Evolutionary conservation across 2,888 invertebrate species (phyloP).

Genomic region (Eulithis testata): DNA sequence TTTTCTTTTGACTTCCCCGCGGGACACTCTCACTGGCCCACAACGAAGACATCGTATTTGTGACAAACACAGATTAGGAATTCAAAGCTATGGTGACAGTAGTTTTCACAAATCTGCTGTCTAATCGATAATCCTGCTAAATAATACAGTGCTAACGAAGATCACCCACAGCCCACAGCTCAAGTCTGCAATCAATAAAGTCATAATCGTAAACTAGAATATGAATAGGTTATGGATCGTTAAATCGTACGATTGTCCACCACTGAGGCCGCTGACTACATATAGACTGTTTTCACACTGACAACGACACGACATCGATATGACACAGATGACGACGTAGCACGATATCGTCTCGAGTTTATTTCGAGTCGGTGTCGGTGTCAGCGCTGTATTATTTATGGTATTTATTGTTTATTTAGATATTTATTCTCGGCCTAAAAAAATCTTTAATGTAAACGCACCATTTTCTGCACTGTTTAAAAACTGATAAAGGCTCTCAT

Average conservation of each 20-base stretch:
- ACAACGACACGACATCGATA: too few species aligned
- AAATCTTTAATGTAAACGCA: neutral
- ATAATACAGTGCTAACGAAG: slow-evolving; percentile 1
- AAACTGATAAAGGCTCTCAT: neutral
- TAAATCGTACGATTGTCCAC: slow-evolving; percentile 47
- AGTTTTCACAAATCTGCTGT: slow-evolving; percentile 13
- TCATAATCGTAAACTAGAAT: slow-evolving; percentile 42
- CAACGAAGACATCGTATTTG: too few species aligned
- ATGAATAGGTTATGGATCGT: slow-evolving; percentile 51
- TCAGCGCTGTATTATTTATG: slow-evolving; percentile 49
- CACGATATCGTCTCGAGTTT: too few species aligned
- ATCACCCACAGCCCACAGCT: slow-evolving; percentile 38
- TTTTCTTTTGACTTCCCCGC: too few species aligned
- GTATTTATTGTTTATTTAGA: neutral
- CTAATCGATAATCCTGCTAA: neutral
- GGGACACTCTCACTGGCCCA: too few species aligned
- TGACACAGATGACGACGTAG: too few species aligned
- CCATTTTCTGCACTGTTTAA: neutral
- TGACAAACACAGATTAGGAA: too few species aligned
- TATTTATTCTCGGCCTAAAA: too few species aligned
- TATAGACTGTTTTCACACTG: slow-evolving; percentile 3
- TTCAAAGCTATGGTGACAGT: too few species aligned
- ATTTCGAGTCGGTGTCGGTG: too few species aligned
- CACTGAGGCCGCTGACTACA: slow-evolving; percentile 50
- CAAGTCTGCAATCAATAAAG: slow-evolving; percentile 41